Evolutionary conservation across 2,797 vertebrate genomes (phyloP).

Genomic region (Chrosomus eos): DNA sequence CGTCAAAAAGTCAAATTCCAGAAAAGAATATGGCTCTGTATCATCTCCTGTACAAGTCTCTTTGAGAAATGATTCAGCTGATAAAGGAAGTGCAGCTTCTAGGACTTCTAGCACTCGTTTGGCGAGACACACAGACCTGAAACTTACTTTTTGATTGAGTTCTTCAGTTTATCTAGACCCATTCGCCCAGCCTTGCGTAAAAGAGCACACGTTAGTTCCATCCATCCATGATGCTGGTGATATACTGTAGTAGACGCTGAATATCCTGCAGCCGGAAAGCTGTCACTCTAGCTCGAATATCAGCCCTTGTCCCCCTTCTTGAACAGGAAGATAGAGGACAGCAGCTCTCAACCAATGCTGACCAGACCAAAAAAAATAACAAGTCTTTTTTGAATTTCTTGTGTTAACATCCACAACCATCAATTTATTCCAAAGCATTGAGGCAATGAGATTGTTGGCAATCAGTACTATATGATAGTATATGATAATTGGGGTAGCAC

Average conservation of each 20-base stretch:
- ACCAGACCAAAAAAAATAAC: conserved; percentile 23
- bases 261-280: background rate
- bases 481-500: background rate
- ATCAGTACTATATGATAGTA: conserved; percentile 10
- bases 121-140: background rate
- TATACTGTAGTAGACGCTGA: background rate
- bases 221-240: too few species aligned
- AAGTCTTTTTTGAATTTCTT: background rate
- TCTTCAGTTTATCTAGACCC: background rate
- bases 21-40: background rate
- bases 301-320: background rate
- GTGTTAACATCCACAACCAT: background rate
- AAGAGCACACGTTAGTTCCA: background rate
- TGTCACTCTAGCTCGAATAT: background rate
- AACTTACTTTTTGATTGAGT: background rate
- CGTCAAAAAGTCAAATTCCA: background rate
- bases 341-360: background rate
- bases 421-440: conserved; percentile 12
- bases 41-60: background rate
- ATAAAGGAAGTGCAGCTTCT: background rate
- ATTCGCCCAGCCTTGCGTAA: conserved; percentile 2
- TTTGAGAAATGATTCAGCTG: background rate
- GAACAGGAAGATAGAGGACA: background rate
- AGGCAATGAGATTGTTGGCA: conserved; percentile 2
- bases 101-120: background rate